Conservation (phyloP, 2,113 vertebrate genomes). For the Bubo blakistoni region DNA sequence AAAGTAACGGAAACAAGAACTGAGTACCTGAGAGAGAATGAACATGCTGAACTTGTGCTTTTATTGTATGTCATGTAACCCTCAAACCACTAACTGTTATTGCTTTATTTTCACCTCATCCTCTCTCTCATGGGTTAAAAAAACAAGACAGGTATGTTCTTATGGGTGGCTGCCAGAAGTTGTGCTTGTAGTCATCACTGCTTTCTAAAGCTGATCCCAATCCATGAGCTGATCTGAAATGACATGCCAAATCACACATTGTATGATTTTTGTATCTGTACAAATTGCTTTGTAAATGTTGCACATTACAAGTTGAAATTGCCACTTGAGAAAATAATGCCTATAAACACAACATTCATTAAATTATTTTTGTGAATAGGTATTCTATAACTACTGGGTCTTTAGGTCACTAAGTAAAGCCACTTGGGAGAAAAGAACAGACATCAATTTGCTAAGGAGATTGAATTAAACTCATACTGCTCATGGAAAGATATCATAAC, state of each 20-base stretch:
- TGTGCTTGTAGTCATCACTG: neutral
- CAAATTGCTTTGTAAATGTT: neutral
- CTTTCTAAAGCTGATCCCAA: conserved; percentile 17
- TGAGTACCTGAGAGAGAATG: conserved; percentile 37
- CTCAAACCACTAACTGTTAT: conserved; percentile 27
- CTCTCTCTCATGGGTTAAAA: neutral
- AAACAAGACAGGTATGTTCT: neutral
- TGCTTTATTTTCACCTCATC: neutral
- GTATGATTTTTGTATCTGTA: neutral
- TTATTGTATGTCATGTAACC: conserved; percentile 1
- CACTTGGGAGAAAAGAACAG: neutral
- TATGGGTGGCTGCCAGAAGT: neutral
- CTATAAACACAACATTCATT: neutral
- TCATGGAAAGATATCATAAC: neutral
- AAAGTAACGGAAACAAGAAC: conserved; percentile 47
- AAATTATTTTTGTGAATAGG: neutral
- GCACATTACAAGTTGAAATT: neutral
- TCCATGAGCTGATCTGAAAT: conserved; percentile 29
- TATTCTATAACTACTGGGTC: neutral
- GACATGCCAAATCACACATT: neutral
- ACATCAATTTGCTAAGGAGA: neutral
- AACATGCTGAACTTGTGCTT: neutral
- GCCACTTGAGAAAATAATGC: neutral
- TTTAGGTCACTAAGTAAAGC: neutral
- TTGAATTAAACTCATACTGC: neutral